Evolutionary conservation across 2,888 invertebrate species (phyloP).

Genomic region (Drosophila atroscutellata): DNA sequence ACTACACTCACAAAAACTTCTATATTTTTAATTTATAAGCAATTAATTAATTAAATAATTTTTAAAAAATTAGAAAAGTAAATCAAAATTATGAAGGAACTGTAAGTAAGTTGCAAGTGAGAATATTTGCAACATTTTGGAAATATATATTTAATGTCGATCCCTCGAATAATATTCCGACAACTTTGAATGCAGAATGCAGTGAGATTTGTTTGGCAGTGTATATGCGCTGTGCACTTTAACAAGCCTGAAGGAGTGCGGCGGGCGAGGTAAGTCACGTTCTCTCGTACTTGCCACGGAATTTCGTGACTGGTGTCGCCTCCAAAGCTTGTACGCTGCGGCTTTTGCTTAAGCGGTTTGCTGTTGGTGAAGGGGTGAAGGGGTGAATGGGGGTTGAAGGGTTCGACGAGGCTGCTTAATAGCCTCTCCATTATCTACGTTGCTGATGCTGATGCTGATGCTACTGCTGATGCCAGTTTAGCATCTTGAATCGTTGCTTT

Average conservation of each 20-base stretch:
- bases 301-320: conserved; percentile 19
- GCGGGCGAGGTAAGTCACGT: not conserved
- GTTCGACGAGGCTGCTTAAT: not conserved
- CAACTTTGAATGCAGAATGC: not conserved
- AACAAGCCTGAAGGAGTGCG: conserved; percentile 43
- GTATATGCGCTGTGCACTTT: not conserved
- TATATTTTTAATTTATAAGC: no score
- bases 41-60: no score
- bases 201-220: not conserved
- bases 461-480: conserved; percentile 23
- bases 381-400: no score
- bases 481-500: conserved; percentile 27
- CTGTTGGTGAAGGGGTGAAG: not conserved
- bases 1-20: not conserved
- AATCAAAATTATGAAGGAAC: no score
- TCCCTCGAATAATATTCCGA: no score
- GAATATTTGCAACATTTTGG: no score
- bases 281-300: conserved; percentile 18
- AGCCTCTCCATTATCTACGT: conserved; percentile 5
- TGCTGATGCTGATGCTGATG: conserved; percentile 24
- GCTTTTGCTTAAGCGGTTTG: conserved; percentile 4
- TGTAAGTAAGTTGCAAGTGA: no score
- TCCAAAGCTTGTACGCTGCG: conserved; percentile 1
- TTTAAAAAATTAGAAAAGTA: not conserved
- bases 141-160: no score